These are phyloP conservation scores for Neria commutata DNA, from an alignment of 2,888 invertebrate species.

Conservation along the genomic window DNA sequence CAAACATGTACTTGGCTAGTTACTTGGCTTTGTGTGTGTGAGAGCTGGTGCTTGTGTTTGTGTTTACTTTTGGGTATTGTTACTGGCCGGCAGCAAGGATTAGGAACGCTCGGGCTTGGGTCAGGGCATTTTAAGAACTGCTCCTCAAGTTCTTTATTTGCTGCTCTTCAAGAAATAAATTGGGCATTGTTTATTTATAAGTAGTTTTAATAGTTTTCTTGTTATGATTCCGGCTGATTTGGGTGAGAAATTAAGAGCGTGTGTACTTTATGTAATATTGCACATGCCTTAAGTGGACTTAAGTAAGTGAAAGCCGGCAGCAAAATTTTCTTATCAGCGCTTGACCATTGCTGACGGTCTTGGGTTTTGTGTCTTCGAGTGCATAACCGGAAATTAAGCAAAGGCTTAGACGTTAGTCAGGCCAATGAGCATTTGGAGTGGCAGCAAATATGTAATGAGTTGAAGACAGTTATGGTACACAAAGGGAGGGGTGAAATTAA, in stretches of 20 bases:
- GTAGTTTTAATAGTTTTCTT: conserved; percentile 51
- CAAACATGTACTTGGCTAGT: conserved; percentile 8
- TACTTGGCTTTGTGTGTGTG: conserved; percentile 18
- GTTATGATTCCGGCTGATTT: conserved; percentile 54
- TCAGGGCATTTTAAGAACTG: neutral
- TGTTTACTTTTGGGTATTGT: neutral
- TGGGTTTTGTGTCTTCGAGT: conserved; percentile 8
- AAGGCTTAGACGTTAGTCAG: conserved; percentile 36
- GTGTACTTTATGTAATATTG: no score
- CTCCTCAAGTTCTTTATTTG: neutral
- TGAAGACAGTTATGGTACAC: no score
- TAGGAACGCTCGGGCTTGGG: neutral
- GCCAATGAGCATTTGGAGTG: no score
- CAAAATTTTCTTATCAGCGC: conserved; percentile 48
- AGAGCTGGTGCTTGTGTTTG: neutral
- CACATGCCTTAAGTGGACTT: no score
- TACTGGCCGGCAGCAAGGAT: neutral
- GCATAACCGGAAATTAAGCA: conserved; percentile 52
- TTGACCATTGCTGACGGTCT: conserved; percentile 39
- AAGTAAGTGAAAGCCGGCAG: conserved; percentile 42
- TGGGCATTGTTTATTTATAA: conserved; percentile 53
- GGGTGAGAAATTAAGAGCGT: conserved; percentile 46
- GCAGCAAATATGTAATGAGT: no score
- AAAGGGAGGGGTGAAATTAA: no score
- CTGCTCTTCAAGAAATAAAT: conserved; percentile 39